Percentiles rank a stretch among this genome's conserved stretches.
Conservation (phyloP, 2,113 vertebrate genomes). For the Coptodon rendalli region DNA sequence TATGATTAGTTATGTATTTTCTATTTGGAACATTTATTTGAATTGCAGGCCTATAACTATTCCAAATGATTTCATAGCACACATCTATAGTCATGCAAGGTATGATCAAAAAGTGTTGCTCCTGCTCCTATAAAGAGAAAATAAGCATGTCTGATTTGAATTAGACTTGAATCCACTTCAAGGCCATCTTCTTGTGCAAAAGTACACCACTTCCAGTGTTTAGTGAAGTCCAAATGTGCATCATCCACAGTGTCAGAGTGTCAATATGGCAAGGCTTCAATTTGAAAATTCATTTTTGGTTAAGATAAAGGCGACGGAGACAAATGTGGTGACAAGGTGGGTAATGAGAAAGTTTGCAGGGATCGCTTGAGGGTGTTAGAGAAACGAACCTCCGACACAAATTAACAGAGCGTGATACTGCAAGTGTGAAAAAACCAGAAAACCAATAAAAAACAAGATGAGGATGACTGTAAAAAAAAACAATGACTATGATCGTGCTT, state of each 20-base stretch:
- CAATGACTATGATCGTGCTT: neutral
- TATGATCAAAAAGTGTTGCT: neutral
- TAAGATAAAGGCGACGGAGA: neutral
- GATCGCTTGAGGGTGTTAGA: neutral
- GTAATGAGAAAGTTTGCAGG: neutral
- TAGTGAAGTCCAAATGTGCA: neutral
- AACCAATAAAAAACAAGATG: neutral
- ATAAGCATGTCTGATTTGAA: neutral
- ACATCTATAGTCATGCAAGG: neutral
- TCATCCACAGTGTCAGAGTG: neutral
- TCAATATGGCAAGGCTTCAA: neutral
- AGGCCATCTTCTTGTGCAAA: neutral
- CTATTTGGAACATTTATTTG: neutral
- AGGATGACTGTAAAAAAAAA: neutral
- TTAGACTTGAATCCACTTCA: neutral
- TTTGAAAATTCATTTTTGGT: neutral
- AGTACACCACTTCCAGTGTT: neutral
- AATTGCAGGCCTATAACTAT: neutral
- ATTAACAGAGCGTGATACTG: neutral
- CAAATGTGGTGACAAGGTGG: neutral
- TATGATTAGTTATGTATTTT: neutral
- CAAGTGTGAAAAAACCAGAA: neutral
- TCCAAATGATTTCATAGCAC: neutral
- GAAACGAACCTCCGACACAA: accelerated
- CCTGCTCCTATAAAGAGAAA: neutral